phyloP scores from a whole-genome alignment of 2,797 vertebrate genomes.

The Microchirus variegatus region DNA sequence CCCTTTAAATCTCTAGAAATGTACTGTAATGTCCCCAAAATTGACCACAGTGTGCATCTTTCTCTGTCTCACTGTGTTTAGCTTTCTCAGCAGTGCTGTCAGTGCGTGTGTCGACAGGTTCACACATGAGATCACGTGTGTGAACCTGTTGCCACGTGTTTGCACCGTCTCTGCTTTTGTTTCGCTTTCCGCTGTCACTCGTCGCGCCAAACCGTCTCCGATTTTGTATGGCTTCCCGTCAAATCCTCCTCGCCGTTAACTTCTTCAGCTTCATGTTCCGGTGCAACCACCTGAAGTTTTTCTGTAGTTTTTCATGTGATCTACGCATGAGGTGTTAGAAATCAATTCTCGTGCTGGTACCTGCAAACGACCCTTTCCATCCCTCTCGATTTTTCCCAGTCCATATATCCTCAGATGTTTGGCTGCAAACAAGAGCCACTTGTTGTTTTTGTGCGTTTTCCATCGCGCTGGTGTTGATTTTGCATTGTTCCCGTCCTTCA shows the following conservation, averaged over 20 bases:
- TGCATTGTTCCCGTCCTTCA: slow-evolving; percentile 28
- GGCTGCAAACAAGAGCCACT: slow-evolving; percentile 5
- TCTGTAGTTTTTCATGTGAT: no score
- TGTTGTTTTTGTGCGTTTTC: slow-evolving; percentile 13
- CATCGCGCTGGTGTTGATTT: neutral
- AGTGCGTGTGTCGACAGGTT: neutral
- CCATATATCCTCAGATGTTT: slow-evolving; percentile 34
- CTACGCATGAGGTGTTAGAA: slow-evolving; percentile 1
- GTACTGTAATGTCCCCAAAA: no score
- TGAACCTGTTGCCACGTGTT: neutral
- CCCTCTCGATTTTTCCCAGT: slow-evolving; percentile 12
- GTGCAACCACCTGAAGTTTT: no score
- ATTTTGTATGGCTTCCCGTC: slow-evolving; percentile 4
- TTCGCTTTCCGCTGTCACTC: no score
- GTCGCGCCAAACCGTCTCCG: no score
- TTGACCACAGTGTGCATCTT: neutral
- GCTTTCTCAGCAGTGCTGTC: neutral
- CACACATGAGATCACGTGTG: slow-evolving; percentile 13
- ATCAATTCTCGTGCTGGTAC: neutral
- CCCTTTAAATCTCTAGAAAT: no score
- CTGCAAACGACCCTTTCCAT: neutral
- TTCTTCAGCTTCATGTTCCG: no score
- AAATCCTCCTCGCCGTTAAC: neutral
- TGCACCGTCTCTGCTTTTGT: neutral
- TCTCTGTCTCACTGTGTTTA: neutral